These are phyloP conservation scores for Ormyrus nitidulus DNA, from an alignment of 2,888 invertebrate species.

Conservation along the genomic window DNA sequence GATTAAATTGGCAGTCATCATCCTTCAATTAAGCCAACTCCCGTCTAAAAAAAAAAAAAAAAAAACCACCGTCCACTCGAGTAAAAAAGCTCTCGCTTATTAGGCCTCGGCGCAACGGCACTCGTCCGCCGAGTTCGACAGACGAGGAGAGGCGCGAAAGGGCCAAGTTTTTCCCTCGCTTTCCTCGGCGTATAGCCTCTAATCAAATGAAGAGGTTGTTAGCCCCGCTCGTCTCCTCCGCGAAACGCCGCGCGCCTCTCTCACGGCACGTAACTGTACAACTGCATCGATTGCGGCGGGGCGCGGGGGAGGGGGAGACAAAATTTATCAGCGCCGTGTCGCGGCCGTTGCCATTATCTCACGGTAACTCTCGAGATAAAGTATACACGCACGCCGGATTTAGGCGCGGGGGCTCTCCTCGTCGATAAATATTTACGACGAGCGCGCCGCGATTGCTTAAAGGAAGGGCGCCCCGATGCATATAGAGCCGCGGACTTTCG, in stretches of 20 bases:
- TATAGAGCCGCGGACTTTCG: too few species aligned
- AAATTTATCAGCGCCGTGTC: neutral
- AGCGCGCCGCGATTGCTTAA: neutral
- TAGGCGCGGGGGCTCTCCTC: slow-evolving; percentile 13
- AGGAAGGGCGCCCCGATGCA: too few species aligned
- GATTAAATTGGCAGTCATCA: too few species aligned
- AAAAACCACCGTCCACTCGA: neutral
- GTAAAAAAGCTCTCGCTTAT: neutral
- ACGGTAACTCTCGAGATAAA: neutral
- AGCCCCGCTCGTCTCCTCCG: slow-evolving; percentile 3
- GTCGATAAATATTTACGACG: slow-evolving; percentile 34
- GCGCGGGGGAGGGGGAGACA: neutral
- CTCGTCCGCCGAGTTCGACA: neutral
- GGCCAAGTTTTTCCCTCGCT: neutral
- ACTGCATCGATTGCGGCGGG: too few species aligned
- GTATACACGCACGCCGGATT: neutral
- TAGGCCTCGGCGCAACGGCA: neutral
- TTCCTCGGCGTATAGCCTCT: neutral
- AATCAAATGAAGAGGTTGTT: slow-evolving; percentile 44
- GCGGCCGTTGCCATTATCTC: neutral
- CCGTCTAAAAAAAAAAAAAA: neutral
- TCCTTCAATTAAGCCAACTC: too few species aligned
- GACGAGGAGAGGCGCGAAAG: neutral
- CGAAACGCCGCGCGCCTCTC: neutral
- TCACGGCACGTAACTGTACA: too few species aligned